phyloP scores from a whole-genome alignment of 53 echinoderm and acorn worm genomes.

The Actinopyga echinites region DNA sequence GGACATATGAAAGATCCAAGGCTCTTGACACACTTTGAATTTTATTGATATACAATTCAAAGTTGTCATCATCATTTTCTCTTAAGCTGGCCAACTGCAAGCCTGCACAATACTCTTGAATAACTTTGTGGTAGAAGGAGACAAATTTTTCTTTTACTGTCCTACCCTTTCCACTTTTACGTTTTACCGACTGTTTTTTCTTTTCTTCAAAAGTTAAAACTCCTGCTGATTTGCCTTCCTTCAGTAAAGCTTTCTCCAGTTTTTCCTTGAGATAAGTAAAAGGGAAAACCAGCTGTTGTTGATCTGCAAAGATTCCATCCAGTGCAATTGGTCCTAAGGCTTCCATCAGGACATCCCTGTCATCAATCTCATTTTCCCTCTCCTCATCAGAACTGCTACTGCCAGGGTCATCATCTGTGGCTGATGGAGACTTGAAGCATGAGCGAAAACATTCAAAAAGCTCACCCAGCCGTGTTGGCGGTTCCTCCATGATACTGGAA shows the following conservation, averaged over 20 bases:
- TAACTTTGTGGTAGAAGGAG: slow-evolving; percentile 27
- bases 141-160: neutral
- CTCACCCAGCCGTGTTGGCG: slow-evolving; percentile 1
- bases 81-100: neutral
- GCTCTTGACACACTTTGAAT: neutral
- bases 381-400: slow-evolving; percentile 12
- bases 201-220: slow-evolving; percentile 28
- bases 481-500: neutral
- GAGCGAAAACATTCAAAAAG: slow-evolving; percentile 9
- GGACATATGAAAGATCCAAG: slow-evolving; percentile 17
- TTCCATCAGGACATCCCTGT: neutral
- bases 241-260: neutral
- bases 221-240: slow-evolving; percentile 1
- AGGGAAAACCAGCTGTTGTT: neutral
- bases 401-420: neutral
- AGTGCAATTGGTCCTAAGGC: slow-evolving; percentile 25
- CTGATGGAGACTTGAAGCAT: neutral
- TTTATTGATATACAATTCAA: neutral
- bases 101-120: slow-evolving; percentile 44
- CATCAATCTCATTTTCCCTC: neutral
- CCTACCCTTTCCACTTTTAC: neutral
- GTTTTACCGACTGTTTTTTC: neutral
- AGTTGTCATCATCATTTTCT: neutral
- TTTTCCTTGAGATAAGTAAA: neutral
- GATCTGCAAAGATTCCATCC: slow-evolving; percentile 18